Percentiles rank a stretch among this genome's conserved stretches.
These are phyloP conservation scores for Dreissena rostriformis DNA, from an alignment of 1,140 invertebrate species.

Conservation along the genomic window DNA sequence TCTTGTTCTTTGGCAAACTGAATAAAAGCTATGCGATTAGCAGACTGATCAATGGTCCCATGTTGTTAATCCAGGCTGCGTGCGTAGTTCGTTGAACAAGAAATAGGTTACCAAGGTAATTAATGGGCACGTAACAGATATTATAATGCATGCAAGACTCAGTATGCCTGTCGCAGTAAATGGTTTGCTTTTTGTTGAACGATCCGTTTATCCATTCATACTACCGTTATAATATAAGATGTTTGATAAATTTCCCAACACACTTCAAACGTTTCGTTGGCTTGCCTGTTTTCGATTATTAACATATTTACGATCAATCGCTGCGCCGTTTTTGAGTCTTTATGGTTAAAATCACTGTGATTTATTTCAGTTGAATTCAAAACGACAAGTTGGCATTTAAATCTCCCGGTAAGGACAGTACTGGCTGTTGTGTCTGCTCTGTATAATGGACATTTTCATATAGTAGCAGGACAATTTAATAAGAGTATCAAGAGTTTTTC, in stretches of 20 bases:
- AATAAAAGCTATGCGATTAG: constrained; percentile 80
- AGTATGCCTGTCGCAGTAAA: constrained; percentile 47
- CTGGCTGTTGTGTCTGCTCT: not conserved
- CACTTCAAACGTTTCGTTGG: not conserved
- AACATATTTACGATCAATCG: not conserved
- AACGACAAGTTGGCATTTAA: not conserved
- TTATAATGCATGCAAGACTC: constrained; percentile 69
- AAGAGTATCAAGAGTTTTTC: not conserved
- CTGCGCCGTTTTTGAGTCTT: not conserved
- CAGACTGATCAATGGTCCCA: constrained; percentile 78
- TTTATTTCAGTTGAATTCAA: not conserved
- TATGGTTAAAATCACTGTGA: not conserved
- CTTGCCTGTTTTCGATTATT: not conserved
- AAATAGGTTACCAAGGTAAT: constrained; percentile 79
- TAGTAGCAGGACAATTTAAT: not conserved
- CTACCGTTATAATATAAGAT: not conserved
- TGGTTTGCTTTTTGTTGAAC: not conserved
- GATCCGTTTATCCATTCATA: not conserved
- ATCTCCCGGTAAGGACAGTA: not conserved
- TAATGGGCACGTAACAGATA: constrained; percentile 78
- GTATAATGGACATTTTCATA: not conserved
- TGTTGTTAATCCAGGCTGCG: constrained; percentile 82
- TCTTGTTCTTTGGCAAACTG: constrained; percentile 71
- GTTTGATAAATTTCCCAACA: not conserved
- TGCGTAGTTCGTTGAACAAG: constrained; percentile 78